Conservation (phyloP, 2,797 vertebrate species). For the Sylvia borin region DNA sequence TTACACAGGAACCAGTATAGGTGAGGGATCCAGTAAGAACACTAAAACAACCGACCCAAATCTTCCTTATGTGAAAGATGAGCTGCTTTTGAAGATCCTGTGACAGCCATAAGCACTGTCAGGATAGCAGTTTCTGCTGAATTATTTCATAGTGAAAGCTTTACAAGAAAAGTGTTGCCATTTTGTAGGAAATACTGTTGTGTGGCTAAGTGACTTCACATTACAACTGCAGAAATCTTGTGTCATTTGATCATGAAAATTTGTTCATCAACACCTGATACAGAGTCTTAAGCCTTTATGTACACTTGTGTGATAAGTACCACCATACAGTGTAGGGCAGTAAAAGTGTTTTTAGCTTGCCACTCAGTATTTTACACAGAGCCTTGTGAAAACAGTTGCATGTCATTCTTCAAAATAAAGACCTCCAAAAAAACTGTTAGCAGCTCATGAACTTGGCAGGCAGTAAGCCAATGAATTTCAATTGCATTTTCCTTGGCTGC, state of each 20-base stretch:
- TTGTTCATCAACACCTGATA: not conserved
- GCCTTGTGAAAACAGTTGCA: not conserved
- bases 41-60: not conserved
- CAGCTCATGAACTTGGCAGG: not conserved
- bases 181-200: slow-evolving; percentile 16
- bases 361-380: not conserved
- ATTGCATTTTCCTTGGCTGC: not conserved
- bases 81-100: slow-evolving; percentile 21
- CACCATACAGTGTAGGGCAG: fast-evolving
- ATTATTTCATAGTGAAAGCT: not conserved
- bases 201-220: slow-evolving; percentile 11
- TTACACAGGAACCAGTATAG: not conserved
- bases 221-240: not conserved
- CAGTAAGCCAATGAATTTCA: not conserved
- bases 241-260: slow-evolving; percentile 12
- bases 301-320: not conserved
- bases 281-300: not conserved
- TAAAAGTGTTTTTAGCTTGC: not conserved
- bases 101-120: not conserved
- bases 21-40: not conserved
- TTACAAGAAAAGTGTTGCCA: not conserved
- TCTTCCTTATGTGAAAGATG: not conserved
- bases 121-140: not conserved
- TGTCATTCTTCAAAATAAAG: not conserved
- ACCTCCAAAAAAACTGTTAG: not conserved